Percentiles rank a stretch among this genome's conserved stretches.
These are phyloP conservation scores for Monarcha castaneiventris DNA, from an alignment of 2,113 vertebrate genomes.

Conservation along the genomic window DNA sequence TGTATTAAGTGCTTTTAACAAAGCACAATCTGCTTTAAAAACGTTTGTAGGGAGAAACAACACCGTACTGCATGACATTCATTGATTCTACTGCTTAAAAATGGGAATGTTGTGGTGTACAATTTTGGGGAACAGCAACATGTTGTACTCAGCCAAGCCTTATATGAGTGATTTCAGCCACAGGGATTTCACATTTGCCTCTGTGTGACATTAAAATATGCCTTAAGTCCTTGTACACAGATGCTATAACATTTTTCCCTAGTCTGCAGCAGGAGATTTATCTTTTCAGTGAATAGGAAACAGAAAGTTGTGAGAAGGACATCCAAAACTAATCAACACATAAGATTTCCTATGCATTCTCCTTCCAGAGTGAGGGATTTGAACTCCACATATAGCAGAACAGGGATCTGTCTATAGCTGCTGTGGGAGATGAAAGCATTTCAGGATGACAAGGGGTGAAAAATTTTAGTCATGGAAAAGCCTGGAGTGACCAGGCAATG, in stretches of 20 bases:
- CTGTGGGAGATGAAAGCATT: not conserved
- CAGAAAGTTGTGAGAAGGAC: not conserved
- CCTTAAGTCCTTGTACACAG: not conserved
- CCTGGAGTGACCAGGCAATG: not conserved
- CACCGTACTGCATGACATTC: not conserved
- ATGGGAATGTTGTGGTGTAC: not conserved
- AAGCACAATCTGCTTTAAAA: not conserved
- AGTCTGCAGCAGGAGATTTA: not conserved
- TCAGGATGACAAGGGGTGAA: not conserved
- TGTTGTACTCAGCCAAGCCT: not conserved
- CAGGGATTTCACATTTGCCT: not conserved
- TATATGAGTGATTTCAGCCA: not conserved
- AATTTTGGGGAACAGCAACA: not conserved
- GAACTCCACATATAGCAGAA: not conserved
- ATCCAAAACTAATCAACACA: not conserved
- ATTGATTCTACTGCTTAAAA: not conserved
- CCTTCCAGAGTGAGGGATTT: not conserved
- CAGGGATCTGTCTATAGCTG: fast-evolving
- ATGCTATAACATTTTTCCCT: not conserved
- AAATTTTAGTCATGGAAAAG: not conserved
- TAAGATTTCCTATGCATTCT: not conserved
- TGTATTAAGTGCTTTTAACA: not conserved
- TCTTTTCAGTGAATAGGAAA: not conserved
- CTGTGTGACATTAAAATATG: not conserved
- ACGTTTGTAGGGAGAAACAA: not conserved